Base-by-base conservation (phyloP, 92 coral and sea anemone species). In the Actinernus sp. region DNA sequence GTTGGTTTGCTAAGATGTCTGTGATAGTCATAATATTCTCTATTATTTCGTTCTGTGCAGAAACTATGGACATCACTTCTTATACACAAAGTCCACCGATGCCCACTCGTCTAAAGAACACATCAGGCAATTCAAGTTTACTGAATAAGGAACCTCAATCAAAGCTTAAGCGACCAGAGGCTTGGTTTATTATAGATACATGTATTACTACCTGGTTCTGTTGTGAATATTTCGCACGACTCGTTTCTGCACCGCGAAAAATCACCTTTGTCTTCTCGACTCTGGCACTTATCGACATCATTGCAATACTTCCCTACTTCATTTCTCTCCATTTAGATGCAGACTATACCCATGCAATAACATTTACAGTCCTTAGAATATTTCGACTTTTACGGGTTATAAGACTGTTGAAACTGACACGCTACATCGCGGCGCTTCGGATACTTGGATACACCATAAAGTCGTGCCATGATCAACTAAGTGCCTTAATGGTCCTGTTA, bases 141-240 rank as follows among this genome's bases (percentile, higher is more conserved):
- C 49, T 43, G 24, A 32, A 28, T 2, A 24, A 55, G 36, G 49
- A 39, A 7, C 49, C 43, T 18, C 23, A 45, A 31, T 2, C 68
- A 25, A 17, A 41, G 2, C 32, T 22, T 2, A 69, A 39, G 13
- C 64, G 84, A 32, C 75, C 78, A 16, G 65, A 65, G 44, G 41
- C 74, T 6, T 93, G 98, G 98, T 93, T 90, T 49, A 60, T 85
- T 45, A 73, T 93, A 23, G 98, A 93, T 52, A 93, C 98, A 2
- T 76, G 82, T 24, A 78, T 84, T 21, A 85, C 85, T 19, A 63
- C 62, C 9, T 93, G 98, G 98, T 93, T 93, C 46, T 65, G 88
- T 11, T 27, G 48, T 4, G 98, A 93, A 66, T 93, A 90, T 36
- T 26, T 83, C 7, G 74, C 85, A 13, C 90, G 98, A 10, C 55